Conservation (phyloP, 1,140 invertebrate species). For the Zophobas atratus region DNA sequence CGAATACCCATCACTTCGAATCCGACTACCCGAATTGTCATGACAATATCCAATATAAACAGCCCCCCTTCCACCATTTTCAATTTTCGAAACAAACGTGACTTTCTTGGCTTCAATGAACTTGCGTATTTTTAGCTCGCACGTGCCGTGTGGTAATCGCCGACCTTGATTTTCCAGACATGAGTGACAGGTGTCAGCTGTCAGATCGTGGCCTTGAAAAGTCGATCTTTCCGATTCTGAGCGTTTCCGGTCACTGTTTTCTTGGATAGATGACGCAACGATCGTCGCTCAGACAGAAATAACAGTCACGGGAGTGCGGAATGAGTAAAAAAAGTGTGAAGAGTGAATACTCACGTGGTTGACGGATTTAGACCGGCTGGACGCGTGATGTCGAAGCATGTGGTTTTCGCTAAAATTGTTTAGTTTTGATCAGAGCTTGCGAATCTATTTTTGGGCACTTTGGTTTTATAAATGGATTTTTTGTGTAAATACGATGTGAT, state of each 20-base stretch:
- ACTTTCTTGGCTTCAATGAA: too few relatives aligned
- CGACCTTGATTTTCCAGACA: too few relatives aligned
- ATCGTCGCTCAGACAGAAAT: background rate
- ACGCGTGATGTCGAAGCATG: slow-evolving; percentile 11
- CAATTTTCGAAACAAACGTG: too few relatives aligned
- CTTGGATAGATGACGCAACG: slow-evolving; percentile 10
- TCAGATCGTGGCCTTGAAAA: too few relatives aligned
- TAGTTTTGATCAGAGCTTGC: background rate
- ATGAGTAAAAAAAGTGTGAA: background rate
- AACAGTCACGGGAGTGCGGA: slow-evolving; percentile 2
- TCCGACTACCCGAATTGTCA: background rate
- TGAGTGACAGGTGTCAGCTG: too few relatives aligned
- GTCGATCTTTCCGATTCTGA: background rate
- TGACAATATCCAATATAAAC: background rate
- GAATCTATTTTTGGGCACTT: background rate
- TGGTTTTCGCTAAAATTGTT: background rate
- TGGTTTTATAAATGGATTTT: too few relatives aligned
- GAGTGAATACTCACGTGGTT: background rate
- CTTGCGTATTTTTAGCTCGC: too few relatives aligned
- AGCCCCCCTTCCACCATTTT: background rate
- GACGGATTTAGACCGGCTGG: slow-evolving; percentile 1
- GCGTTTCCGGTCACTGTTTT: background rate
- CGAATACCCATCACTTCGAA: background rate
- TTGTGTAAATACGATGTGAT: background rate
- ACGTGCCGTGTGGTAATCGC: too few relatives aligned